These are phyloP conservation scores for Mystacides longicornis DNA, from an alignment of 2,888 invertebrate species.

Conservation along the genomic window DNA sequence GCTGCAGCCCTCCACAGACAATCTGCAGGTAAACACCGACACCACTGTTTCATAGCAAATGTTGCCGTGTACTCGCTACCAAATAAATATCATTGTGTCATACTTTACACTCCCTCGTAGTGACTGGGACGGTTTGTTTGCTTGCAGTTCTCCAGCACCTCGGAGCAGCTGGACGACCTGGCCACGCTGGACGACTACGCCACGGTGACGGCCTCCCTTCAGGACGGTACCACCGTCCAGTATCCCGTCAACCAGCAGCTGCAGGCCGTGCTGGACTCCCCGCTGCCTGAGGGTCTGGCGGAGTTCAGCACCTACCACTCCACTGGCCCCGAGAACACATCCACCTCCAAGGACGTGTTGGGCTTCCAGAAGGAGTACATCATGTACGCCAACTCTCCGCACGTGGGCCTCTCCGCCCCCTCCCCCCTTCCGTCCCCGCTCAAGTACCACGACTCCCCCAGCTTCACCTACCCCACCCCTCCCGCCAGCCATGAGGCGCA, in stretches of 20 bases:
- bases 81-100: too few relatives aligned
- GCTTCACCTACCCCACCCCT: constrained; percentile 76
- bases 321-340: constrained; percentile 31
- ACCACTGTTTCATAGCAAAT: too few relatives aligned
- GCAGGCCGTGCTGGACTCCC: constrained; percentile 71
- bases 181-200: constrained; percentile 57
- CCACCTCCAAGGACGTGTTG: constrained; percentile 31
- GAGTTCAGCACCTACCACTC: constrained; percentile 77
- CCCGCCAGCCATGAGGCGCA: constrained; percentile 82
- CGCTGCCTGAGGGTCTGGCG: constrained; percentile 69
- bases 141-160: constrained; percentile 54
- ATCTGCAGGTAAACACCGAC: constrained; percentile 49
- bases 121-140: neutral
- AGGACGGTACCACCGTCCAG: constrained; percentile 51
- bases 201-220: constrained; percentile 49
- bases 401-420: constrained; percentile 40
- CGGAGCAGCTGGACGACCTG: constrained; percentile 58
- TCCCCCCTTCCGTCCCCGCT: constrained; percentile 59
- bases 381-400: constrained; percentile 30
- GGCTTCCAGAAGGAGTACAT: constrained; percentile 36
- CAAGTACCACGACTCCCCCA: constrained; percentile 59
- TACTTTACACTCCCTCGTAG: too few relatives aligned
- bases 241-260: constrained; percentile 64
- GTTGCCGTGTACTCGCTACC: too few relatives aligned
- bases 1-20: constrained; percentile 52